Base-by-base conservation (phyloP, 2,113 vertebrate species). In the Tachuris rubrigastra region DNA sequence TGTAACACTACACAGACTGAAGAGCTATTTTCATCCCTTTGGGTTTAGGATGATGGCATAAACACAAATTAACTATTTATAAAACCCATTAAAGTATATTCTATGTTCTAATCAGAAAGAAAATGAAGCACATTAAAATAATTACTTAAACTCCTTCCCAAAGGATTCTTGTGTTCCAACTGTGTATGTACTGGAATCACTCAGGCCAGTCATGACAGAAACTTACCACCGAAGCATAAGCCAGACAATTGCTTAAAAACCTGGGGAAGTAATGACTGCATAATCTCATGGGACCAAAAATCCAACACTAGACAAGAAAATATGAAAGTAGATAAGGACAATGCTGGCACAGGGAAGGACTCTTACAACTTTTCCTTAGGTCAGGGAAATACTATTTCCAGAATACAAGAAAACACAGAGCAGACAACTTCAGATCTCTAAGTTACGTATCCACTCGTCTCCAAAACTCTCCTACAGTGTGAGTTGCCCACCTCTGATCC, bases 101-200 rank as follows among this genome's bases (percentile, higher is more conserved):
- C 60, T 69, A 72, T 52, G 53, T 71, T 96, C 93, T 93, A 96
- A 95, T 90, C 66, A 92, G 86, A 85, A 89, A 68, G 85, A 96
- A 97, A 96, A 95, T 90, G 52, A 96, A 94, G 76, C 83, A 62
- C 77, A 93, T 94, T 94, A 95, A 87, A 96, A 89, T 94, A 97
- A 97, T 95, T 90, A 94, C 85, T 95, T 90, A 46, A 93, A 84
- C 37, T 89, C 83, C n/a, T 66, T 94, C 96, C 96, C 95, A 92
- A 86, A 90, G 76, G 90, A 94, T 72, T 68, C 46, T 93, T 49
- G 35, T 52, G 44, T 90, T 96, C 73, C 95, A 95, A 73, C 77
- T 94, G 80, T 68, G 89, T 12, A 72, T 11, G 55, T 63, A 81
- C 41, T 72, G 76, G 76, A 95, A 95, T 87, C 69, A 58, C 37